These are phyloP conservation scores for Sus cebifrons DNA, from an alignment of 2,797 vertebrate genomes.

Conservation along the genomic window DNA sequence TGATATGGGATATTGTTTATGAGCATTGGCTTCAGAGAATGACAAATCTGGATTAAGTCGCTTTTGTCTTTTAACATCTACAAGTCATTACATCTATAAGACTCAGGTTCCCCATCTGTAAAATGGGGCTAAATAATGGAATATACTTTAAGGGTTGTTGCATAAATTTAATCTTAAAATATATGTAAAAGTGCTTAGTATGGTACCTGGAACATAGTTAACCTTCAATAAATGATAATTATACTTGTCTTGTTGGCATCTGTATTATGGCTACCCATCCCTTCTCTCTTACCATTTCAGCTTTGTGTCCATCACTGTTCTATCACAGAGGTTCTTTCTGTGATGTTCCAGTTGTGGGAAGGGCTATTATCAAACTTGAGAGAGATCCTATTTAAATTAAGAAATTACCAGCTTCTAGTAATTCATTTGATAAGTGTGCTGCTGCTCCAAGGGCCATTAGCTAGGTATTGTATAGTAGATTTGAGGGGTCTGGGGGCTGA, in stretches of 20 bases:
- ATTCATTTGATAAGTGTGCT: not conserved
- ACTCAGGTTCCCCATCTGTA: not conserved
- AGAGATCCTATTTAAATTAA: not conserved
- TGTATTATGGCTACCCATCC: not conserved
- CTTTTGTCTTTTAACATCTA: not conserved
- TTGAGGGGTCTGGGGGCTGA: not conserved
- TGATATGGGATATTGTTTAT: conserved; percentile 33
- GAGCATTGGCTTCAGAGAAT: not conserved
- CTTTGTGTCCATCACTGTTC: not conserved
- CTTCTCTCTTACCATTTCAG: not conserved
- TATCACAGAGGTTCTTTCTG: not conserved
- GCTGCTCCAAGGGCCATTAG: not conserved
- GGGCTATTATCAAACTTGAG: not conserved
- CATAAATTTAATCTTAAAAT: conserved; percentile 15
- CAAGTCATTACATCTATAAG: not conserved
- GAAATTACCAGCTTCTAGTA: not conserved
- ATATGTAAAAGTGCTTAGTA: not conserved
- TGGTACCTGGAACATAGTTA: not conserved
- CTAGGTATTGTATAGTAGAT: not conserved
- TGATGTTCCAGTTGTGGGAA: not conserved
- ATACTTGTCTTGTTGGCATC: not conserved
- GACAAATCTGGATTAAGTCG: not conserved
- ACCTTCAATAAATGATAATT: not conserved
- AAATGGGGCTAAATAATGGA: conserved; percentile 14
- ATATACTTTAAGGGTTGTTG: not conserved